Percentiles rank a stretch among this genome's conserved stretches.
Evolutionary conservation across 2,797 vertebrate genomes (phyloP).

Genomic region (Neosilurus mollespiculum): DNA sequence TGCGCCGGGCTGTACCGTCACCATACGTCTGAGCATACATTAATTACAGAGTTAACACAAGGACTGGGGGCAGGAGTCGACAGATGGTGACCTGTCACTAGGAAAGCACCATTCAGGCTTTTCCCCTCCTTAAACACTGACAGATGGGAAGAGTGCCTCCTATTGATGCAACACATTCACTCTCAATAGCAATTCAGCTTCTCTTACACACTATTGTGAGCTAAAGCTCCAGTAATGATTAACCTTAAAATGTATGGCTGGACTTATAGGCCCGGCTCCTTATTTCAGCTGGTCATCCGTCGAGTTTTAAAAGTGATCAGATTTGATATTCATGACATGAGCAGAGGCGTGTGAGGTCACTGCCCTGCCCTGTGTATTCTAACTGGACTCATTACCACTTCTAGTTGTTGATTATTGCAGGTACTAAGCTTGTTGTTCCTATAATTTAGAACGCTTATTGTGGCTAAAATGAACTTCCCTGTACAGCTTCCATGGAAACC

Average conservation of each 20-base stretch:
- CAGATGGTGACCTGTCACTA: slow-evolving; percentile 57
- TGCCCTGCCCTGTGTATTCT: not conserved
- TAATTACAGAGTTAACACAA: slow-evolving; percentile 43
- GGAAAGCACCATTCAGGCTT: slow-evolving; percentile 53
- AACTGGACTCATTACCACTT: not conserved
- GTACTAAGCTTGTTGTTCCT: not conserved
- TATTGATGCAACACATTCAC: slow-evolving; percentile 55
- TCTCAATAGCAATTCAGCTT: slow-evolving; percentile 40
- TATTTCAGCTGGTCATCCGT: not conserved
- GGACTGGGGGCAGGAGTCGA: slow-evolving; percentile 15
- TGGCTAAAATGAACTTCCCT: slow-evolving; percentile 14
- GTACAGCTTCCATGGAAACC: slow-evolving; percentile 17
- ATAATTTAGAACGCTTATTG: not conserved
- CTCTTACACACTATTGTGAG: slow-evolving; percentile 30
- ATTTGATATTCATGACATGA: not conserved
- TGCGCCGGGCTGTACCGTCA: slow-evolving; percentile 13
- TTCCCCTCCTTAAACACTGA: slow-evolving; percentile 34
- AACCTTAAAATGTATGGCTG: slow-evolving; percentile 11
- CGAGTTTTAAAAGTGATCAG: not conserved
- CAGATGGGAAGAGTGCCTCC: slow-evolving; percentile 60
- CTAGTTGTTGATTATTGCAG: not conserved
- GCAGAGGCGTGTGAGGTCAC: not conserved
- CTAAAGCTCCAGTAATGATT: not conserved
- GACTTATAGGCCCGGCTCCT: not conserved
- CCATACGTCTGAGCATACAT: slow-evolving; percentile 25